These are phyloP conservation scores for Aphelinus atriplicis DNA, from an alignment of 1,140 invertebrate species.

Conservation along the genomic window DNA sequence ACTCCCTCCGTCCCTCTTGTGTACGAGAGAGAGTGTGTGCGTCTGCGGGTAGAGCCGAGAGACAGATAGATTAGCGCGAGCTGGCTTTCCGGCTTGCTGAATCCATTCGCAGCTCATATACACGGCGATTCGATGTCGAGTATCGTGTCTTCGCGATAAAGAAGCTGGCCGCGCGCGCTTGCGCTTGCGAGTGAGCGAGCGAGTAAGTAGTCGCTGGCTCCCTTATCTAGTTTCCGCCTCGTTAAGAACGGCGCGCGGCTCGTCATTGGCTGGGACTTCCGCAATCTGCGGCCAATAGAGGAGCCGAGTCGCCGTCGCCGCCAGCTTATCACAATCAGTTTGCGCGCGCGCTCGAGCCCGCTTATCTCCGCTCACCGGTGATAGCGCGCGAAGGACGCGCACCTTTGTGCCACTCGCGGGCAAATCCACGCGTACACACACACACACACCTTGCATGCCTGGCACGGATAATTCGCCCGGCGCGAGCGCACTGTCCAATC, in stretches of 20 bases:
- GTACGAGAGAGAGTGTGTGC: too few relatives aligned
- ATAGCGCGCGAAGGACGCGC: constrained; percentile 32
- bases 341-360: too few relatives aligned
- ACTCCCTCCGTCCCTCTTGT: too few relatives aligned
- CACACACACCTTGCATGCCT: too few relatives aligned
- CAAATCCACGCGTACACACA: too few relatives aligned
- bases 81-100: too few relatives aligned
- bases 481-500: background rate
- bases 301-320: background rate
- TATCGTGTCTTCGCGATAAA: constrained; percentile 31
- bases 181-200: constrained; percentile 40
- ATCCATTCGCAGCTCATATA: background rate
- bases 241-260: constrained; percentile 19
- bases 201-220: background rate
- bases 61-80: too few relatives aligned
- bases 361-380: constrained; percentile 2
- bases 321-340: constrained; percentile 24
- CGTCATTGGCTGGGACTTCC: constrained; percentile 33
- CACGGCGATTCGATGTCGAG: constrained; percentile 1
- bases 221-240: constrained; percentile 40
- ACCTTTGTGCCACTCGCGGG: background rate
- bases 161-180: constrained; percentile 33
- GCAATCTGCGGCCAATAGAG: constrained; percentile 33
- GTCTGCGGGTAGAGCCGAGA: background rate
- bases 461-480: too few relatives aligned